Evolutionary conservation across 2,888 invertebrate species (phyloP).

Genomic region (Actias luna): DNA sequence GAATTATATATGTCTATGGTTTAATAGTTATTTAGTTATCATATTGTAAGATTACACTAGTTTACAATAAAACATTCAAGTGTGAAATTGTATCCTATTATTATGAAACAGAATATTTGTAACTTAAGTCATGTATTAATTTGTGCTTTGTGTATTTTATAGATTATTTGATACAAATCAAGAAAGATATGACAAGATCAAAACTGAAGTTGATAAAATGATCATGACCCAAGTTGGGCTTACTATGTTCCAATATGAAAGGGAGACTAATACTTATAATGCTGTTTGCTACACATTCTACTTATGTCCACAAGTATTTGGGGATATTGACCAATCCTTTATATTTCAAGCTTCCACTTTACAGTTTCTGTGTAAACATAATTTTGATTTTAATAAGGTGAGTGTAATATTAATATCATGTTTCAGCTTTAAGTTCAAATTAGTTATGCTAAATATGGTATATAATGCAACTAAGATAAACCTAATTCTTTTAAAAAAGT

Average conservation of each 20-base stretch:
- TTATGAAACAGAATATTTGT: no score
- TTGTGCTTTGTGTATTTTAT: conserved; percentile 30
- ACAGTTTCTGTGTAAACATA: conserved; percentile 83
- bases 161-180: conserved; percentile 69
- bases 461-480: not conserved
- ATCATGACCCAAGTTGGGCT: conserved; percentile 87
- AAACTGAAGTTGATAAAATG: conserved; percentile 67
- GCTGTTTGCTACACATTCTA: conserved; percentile 86
- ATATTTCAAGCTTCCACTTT: conserved; percentile 84
- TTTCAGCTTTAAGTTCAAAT: not conserved
- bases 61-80: no score
- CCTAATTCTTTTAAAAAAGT: no score
- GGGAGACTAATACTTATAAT: conserved; percentile 80
- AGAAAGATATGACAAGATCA: conserved; percentile 63
- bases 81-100: no score
- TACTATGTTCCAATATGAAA: conserved; percentile 83
- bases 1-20: no score
- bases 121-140: not conserved
- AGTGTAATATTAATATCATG: conserved; percentile 19
- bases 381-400: conserved; percentile 91
- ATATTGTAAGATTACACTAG: no score
- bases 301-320: conserved; percentile 84
- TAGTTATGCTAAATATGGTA: not conserved
- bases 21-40: no score
- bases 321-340: conserved; percentile 82